phyloP scores from a whole-genome alignment of 2,797 vertebrate genomes.

The Spondyliosoma cantharus region DNA sequence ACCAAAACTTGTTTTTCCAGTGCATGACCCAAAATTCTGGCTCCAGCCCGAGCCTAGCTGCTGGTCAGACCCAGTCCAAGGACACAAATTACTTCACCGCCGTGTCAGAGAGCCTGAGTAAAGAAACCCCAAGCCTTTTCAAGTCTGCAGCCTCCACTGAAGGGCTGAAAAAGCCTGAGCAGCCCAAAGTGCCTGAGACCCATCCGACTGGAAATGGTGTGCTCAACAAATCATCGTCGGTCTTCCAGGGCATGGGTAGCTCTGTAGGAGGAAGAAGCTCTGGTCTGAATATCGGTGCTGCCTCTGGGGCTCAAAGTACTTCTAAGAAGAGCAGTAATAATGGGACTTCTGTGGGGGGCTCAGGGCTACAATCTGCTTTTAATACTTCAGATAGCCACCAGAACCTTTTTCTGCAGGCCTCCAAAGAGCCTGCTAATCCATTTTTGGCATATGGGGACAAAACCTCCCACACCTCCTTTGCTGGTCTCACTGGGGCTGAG shows the following conservation, averaged over 20 bases:
- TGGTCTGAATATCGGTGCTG: conserved; percentile 51
- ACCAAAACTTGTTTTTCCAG: conserved; percentile 99
- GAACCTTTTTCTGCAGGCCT: conserved; percentile 96
- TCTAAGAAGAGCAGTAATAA: conserved; percentile 74
- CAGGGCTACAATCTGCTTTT: conserved; percentile 83
- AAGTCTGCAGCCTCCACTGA: conserved; percentile 83
- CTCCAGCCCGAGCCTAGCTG: conserved; percentile 81
- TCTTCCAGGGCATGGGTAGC: conserved; percentile 84
- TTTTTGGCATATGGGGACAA: conserved; percentile 94
- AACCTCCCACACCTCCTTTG: conserved; percentile 89
- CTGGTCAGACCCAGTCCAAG: conserved; percentile 87
- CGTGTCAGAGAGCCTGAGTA: conserved; percentile 91
- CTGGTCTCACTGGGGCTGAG: conserved; percentile 76
- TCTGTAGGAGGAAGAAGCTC: conserved; percentile 73
- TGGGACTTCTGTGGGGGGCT: conserved; percentile 66
- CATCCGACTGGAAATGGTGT: conserved; percentile 88
- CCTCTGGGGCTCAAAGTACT: conserved; percentile 65
- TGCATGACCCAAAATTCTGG: conserved; percentile 93
- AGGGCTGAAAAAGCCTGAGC: conserved; percentile 84
- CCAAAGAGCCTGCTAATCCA: conserved; percentile 94
- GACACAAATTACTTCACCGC: conserved; percentile 93
- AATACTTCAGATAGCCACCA: conserved; percentile 90
- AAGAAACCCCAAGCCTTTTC: conserved; percentile 90
- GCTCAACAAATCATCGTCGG: conserved; percentile 88
- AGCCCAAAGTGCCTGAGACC: conserved; percentile 86